Conservation (phyloP, 2,888 invertebrate genomes). For the Emesis furor region DNA sequence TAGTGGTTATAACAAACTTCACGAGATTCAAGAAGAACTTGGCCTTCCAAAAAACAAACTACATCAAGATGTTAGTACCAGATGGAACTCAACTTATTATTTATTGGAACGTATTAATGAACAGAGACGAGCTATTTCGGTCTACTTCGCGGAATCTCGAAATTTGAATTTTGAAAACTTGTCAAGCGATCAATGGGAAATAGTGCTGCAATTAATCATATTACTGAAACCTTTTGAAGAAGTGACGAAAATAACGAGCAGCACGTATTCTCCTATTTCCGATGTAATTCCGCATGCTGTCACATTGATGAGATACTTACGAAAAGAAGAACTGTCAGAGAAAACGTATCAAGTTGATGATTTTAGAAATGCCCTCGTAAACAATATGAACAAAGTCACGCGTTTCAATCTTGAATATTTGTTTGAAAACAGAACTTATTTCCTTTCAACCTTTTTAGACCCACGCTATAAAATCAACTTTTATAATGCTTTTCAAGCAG, state of each 20-base stretch:
- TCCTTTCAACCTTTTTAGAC: neutral
- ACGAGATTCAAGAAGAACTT: neutral
- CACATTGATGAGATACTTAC: neutral
- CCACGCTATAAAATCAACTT: neutral
- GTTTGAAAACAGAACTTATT: neutral
- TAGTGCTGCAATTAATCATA: neutral
- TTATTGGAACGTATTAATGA: neutral
- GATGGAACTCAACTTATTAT: neutral
- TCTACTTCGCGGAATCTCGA: neutral
- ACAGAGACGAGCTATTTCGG: neutral
- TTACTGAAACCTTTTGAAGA: neutral
- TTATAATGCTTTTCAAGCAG: neutral
- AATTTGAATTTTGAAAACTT: neutral
- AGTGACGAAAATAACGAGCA: neutral
- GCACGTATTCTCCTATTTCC: neutral
- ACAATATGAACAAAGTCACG: neutral
- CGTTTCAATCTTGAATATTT: neutral
- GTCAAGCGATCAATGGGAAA: neutral
- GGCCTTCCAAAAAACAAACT: neutral
- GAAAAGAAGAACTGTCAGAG: neutral
- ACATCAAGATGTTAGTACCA: neutral
- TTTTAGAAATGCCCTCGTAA: neutral
- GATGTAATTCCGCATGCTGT: slow-evolving; percentile 3
- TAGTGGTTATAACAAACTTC: neutral
- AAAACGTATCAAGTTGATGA: neutral